Evolutionary conservation across 2,113 vertebrate genomes (phyloP).

Genomic region (Oncorhynchus keta): DNA sequence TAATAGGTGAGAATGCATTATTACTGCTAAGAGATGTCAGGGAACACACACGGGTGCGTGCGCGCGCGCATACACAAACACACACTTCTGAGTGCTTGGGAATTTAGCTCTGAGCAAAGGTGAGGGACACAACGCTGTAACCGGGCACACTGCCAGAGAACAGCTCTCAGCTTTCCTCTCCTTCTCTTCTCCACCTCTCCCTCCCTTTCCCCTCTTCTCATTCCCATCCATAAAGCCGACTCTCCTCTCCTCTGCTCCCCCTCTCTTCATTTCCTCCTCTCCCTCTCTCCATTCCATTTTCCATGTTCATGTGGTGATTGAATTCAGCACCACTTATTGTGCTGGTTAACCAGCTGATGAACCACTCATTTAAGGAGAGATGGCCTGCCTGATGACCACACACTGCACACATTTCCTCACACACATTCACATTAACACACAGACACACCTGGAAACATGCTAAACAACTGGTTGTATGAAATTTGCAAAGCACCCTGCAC

Average conservation of each 20-base stretch:
- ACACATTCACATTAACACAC: background rate
- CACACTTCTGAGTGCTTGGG: slow-evolving; percentile 24
- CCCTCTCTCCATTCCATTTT: slow-evolving; percentile 22
- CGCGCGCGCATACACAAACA: too few species aligned
- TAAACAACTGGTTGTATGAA: too few species aligned
- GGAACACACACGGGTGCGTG: too few species aligned
- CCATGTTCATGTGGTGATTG: slow-evolving; percentile 58
- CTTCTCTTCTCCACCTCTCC: background rate
- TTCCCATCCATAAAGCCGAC: background rate
- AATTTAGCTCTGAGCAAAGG: slow-evolving; percentile 42
- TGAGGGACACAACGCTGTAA: slow-evolving; percentile 52
- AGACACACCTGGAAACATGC: background rate
- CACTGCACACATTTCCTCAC: background rate
- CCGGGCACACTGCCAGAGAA: slow-evolving; percentile 55
- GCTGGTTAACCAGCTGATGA: slow-evolving; percentile 56
- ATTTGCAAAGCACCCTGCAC: too few species aligned
- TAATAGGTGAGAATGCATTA: slow-evolving; percentile 64
- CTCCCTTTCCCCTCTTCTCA: slow-evolving; percentile 7
- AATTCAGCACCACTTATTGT: slow-evolving; percentile 60
- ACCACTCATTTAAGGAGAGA: background rate
- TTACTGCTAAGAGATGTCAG: slow-evolving; percentile 59
- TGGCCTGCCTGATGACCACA: too few species aligned
- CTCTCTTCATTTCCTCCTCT: background rate
- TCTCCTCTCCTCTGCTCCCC: background rate
- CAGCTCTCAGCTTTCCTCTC: background rate